Evolutionary conservation across 2,888 invertebrate species (phyloP).

Genomic region (Drosophila eohydei): DNA sequence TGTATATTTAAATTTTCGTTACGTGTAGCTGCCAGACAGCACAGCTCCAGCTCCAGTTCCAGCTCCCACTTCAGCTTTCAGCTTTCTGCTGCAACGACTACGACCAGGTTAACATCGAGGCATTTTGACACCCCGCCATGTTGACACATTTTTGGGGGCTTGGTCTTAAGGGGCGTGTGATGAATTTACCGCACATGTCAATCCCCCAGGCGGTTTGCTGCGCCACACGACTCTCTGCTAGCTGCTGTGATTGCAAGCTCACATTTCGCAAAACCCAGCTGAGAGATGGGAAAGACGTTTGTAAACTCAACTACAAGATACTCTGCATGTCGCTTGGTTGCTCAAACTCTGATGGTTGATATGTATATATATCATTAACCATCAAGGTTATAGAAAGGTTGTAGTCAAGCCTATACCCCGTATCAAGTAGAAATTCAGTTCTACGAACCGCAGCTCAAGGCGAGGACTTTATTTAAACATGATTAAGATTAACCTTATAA

Average conservation of each 20-base stretch:
- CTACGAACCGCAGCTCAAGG: neutral
- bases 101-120: slow-evolving; percentile 17
- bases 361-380: neutral
- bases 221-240: slow-evolving; percentile 24
- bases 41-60: slow-evolving; percentile 2
- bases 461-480: neutral
- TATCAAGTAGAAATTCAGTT: neutral
- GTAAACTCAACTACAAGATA: neutral
- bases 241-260: slow-evolving; percentile 60
- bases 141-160: slow-evolving; percentile 58
- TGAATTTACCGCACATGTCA: slow-evolving; percentile 58
- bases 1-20: slow-evolving; percentile 74
- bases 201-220: slow-evolving; percentile 48
- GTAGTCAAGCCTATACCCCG: neutral
- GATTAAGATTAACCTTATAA: neutral
- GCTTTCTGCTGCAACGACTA: slow-evolving; percentile 10
- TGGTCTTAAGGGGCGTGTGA: slow-evolving; percentile 22
- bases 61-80: neutral
- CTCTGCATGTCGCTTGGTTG: neutral
- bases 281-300: neutral
- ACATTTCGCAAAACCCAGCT: slow-evolving; percentile 15
- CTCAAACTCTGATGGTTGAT: neutral
- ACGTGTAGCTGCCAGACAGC: slow-evolving; percentile 27
- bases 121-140: slow-evolving; percentile 39
- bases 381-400: neutral